A percentile compares a stretch with the other conserved stretches of the same genome.
Conservation (phyloP, 2,113 vertebrate species). For the Daboia siamensis region DNA sequence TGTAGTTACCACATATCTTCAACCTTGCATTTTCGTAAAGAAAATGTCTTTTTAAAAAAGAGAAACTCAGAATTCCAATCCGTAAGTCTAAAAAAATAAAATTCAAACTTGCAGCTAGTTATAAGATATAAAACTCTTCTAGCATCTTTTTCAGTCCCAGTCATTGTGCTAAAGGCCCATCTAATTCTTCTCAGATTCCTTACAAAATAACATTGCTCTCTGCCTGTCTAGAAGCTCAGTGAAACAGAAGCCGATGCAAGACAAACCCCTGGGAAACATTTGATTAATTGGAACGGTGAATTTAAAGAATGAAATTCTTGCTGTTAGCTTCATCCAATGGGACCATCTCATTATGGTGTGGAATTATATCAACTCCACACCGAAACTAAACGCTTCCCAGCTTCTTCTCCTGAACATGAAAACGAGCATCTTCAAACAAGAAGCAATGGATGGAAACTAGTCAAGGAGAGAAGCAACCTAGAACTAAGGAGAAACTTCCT, state of each 20-base stretch:
- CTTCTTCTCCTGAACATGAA: neutral
- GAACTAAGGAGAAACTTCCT: too few relatives aligned
- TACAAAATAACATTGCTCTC: constrained; percentile 21
- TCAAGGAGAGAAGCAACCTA: too few relatives aligned
- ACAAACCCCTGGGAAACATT: neutral
- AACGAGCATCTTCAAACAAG: neutral
- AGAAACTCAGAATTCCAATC: neutral
- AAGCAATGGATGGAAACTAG: too few relatives aligned
- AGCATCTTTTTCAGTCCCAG: neutral
- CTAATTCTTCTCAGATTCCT: constrained; percentile 38
- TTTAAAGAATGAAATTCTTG: neutral
- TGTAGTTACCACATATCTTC: neutral
- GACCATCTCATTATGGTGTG: neutral
- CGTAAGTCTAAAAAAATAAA: neutral
- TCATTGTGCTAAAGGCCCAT: constrained; percentile 5
- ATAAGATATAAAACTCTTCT: constrained; percentile 24
- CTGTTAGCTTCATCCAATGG: neutral
- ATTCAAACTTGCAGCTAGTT: neutral
- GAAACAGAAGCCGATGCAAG: neutral
- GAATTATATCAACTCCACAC: neutral
- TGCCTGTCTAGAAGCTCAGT: constrained; percentile 16
- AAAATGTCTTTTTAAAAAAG: neutral
- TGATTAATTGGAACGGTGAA: neutral
- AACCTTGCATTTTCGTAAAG: neutral
- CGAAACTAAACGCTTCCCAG: neutral